A percentile compares a stretch with the other conserved stretches of the same genome.
These are phyloP conservation scores for Dusona sp. DNA, from an alignment of 2,888 invertebrate species.

Conservation along the genomic window DNA sequence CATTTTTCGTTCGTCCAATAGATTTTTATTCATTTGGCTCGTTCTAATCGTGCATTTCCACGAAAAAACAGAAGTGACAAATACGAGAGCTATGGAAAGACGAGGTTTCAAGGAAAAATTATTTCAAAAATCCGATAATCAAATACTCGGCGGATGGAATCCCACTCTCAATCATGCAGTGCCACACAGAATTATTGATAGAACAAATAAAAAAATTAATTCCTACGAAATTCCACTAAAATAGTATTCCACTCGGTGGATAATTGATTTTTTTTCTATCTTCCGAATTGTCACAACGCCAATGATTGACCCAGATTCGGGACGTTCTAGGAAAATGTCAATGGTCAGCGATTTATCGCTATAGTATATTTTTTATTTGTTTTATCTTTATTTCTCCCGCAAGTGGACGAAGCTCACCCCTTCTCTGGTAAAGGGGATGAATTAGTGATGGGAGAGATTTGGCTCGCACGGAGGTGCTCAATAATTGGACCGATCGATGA, in stretches of 20 bases:
- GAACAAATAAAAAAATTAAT: not conserved
- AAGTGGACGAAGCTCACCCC: constrained; percentile 5
- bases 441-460: constrained; percentile 35
- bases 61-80: not conserved
- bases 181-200: constrained; percentile 27
- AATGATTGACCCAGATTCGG: constrained; percentile 55
- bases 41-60: constrained; percentile 34
- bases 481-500: constrained; percentile 47
- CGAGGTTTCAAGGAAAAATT: constrained; percentile 41
- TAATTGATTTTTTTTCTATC: constrained; percentile 23
- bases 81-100: not conserved
- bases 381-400: constrained; percentile 11
- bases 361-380: constrained; percentile 3
- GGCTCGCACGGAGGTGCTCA: not conserved
- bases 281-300: constrained; percentile 20
- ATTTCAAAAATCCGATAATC: not conserved
- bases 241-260: constrained; percentile 8
- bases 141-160: not conserved
- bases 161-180: not conserved
- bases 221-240: not conserved
- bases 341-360: constrained; percentile 34
- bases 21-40: constrained; percentile 23
- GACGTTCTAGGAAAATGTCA: constrained; percentile 24
- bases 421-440: constrained; percentile 21
- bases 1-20: not conserved